A percentile compares a stretch with the other conserved stretches of the same genome.
Conservation (phyloP, 2,797 vertebrate species). For the Sebastes kiyomatsui region DNA sequence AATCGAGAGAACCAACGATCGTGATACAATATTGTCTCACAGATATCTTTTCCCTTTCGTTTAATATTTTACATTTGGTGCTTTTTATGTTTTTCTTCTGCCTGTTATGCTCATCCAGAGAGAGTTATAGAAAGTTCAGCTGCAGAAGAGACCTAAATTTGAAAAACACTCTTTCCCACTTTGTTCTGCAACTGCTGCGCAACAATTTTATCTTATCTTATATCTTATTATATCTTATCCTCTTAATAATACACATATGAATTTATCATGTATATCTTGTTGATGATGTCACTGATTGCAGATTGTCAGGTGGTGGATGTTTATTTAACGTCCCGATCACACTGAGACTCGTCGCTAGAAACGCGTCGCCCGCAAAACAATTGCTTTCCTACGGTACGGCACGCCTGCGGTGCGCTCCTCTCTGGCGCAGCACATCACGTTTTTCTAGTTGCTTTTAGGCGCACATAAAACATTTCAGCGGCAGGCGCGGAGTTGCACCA, state of each 20-base stretch:
- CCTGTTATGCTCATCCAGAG: neutral
- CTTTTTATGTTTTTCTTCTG: constrained; percentile 25
- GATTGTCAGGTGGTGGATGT: neutral
- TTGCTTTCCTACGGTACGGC: too few relatives aligned
- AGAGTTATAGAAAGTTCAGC: neutral
- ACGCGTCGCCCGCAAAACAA: too few relatives aligned
- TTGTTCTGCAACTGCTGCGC: neutral
- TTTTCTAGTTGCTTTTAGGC: too few relatives aligned
- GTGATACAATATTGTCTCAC: constrained; percentile 52
- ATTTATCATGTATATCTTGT: neutral
- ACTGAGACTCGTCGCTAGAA: too few relatives aligned
- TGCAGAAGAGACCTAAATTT: too few relatives aligned
- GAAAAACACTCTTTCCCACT: neutral
- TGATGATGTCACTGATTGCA: neutral
- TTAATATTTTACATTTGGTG: constrained; percentile 32
- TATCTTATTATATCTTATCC: too few relatives aligned
- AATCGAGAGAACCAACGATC: constrained; percentile 39
- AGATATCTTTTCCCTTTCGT: constrained; percentile 14
- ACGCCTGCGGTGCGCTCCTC: too few relatives aligned
- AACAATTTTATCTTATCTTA: too few relatives aligned
- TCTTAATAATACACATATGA: too few relatives aligned
- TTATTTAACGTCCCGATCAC: neutral
- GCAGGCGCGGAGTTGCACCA: too few relatives aligned
- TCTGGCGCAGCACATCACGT: too few relatives aligned
- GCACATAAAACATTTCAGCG: too few relatives aligned